phyloP scores from a whole-genome alignment of 2,888 invertebrate genomes.

The Choreutis nemorana region DNA sequence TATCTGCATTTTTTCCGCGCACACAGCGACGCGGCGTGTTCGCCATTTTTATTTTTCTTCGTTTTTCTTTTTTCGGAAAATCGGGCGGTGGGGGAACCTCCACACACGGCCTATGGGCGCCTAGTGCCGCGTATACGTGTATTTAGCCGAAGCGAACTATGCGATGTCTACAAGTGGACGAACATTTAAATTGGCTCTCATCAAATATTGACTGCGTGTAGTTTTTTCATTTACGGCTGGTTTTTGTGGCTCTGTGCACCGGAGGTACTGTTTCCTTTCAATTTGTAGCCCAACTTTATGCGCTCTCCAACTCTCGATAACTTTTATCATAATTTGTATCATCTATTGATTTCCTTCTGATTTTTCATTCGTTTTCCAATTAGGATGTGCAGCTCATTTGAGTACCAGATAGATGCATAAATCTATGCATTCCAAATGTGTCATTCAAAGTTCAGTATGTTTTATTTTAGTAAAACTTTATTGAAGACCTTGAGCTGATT shows the following conservation, averaged over 20 bases:
- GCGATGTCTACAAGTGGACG: constrained; percentile 65
- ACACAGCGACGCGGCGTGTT: constrained; percentile 33
- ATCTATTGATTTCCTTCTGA: too few relatives aligned
- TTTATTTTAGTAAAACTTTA: too few relatives aligned
- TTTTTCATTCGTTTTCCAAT: too few relatives aligned
- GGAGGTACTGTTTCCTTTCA: constrained; percentile 31
- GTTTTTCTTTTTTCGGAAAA: constrained; percentile 54
- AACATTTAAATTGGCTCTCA: constrained; percentile 66
- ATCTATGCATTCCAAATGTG: too few relatives aligned
- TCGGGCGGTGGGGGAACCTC: constrained; percentile 18
- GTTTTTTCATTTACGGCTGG: constrained; percentile 58
- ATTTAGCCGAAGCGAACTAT: constrained; percentile 47
- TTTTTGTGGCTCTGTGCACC: constrained; percentile 38
- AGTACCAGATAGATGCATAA: too few relatives aligned
- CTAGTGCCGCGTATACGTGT: constrained; percentile 17
- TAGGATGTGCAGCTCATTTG: too few relatives aligned
- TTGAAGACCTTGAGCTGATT: too few relatives aligned
- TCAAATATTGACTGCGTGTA: constrained; percentile 65
- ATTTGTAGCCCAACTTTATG: constrained; percentile 13
- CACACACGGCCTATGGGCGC: constrained; percentile 28
- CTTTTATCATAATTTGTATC: too few relatives aligned
- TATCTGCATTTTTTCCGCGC: constrained; percentile 63
- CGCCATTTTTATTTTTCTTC: constrained; percentile 59
- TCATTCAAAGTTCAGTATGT: too few relatives aligned
- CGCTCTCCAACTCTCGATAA: too few relatives aligned